phyloP scores from a whole-genome alignment of 2,797 vertebrate species.

The Antrozous pallidus region DNA sequence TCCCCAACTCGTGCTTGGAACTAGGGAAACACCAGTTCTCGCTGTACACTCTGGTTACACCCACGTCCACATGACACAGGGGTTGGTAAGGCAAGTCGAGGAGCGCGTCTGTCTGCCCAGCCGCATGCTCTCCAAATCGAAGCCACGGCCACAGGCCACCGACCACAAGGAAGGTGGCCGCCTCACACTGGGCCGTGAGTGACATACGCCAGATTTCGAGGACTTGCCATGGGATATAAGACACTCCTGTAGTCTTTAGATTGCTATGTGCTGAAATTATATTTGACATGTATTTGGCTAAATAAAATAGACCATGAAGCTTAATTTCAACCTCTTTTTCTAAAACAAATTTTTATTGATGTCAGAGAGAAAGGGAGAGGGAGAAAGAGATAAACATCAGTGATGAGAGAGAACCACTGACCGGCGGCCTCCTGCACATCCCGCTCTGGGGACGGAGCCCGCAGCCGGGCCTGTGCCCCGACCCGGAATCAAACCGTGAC shows the following conservation, averaged over 20 bases:
- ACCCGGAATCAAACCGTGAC: too few species aligned
- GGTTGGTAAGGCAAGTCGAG: fast-evolving
- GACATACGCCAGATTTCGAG: fast-evolving
- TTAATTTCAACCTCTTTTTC: background rate
- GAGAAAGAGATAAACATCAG: too few species aligned
- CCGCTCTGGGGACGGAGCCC: too few species aligned
- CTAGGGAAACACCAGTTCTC: background rate
- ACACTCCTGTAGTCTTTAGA: background rate
- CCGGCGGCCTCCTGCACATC: too few species aligned
- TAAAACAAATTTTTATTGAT: too few species aligned
- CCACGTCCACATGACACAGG: fast-evolving
- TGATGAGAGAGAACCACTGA: too few species aligned
- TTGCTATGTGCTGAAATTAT: background rate
- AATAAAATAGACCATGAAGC: background rate
- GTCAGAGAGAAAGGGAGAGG: too few species aligned
- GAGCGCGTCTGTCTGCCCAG: fast-evolving
- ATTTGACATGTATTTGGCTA: background rate
- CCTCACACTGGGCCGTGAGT: fast-evolving
- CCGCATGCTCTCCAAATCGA: background rate
- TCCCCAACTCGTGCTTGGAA: background rate
- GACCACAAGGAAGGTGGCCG: background rate
- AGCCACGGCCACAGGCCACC: background rate
- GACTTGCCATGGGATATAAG: background rate
- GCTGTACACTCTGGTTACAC: background rate
- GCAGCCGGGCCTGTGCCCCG: too few species aligned